Percentiles rank a stretch among this genome's conserved stretches.
Conservation (phyloP, 2,797 vertebrate genomes). For the Hozukius guyotensis region DNA sequence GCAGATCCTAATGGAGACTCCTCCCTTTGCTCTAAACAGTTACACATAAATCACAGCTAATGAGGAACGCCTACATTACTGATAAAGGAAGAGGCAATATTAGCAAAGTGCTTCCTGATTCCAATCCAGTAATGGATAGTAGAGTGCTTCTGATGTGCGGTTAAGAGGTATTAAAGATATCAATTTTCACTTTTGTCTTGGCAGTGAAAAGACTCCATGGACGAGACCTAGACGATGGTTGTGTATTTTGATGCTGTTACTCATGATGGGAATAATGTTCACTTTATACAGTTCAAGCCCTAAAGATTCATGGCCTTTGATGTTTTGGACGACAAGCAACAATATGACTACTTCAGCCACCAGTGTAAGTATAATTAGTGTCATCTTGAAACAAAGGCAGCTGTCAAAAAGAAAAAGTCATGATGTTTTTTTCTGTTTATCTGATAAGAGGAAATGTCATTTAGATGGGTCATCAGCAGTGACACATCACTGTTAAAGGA, state of each 20-base stretch:
- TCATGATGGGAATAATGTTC: neutral
- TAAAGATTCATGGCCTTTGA: accelerated
- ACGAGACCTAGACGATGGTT: neutral
- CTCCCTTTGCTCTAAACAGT: neutral
- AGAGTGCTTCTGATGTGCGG: neutral
- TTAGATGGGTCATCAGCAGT: neutral
- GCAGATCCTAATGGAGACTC: conserved; percentile 1
- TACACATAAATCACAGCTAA: neutral
- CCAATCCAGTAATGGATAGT: neutral
- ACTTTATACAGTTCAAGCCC: neutral
- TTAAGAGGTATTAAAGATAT: neutral
- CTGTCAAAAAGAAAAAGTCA: neutral
- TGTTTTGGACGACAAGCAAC: neutral
- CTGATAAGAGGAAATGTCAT: neutral
- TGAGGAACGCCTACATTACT: neutral
- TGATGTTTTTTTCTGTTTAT: neutral
- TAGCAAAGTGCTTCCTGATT: conserved; percentile 25
- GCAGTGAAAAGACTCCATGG: conserved; percentile 38
- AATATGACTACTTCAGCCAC: neutral
- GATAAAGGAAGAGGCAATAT: conserved; percentile 2
- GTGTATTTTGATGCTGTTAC: neutral
- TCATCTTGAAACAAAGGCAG: neutral
- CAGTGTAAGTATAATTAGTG: conserved; percentile 38
- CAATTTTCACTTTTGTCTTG: conserved; percentile 34
- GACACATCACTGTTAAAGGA: neutral